Evolutionary conservation across 2,888 invertebrate species (phyloP), one percentile per base, ranked within the genome.

Genomic region (Pantelozetes paolii): DNA sequence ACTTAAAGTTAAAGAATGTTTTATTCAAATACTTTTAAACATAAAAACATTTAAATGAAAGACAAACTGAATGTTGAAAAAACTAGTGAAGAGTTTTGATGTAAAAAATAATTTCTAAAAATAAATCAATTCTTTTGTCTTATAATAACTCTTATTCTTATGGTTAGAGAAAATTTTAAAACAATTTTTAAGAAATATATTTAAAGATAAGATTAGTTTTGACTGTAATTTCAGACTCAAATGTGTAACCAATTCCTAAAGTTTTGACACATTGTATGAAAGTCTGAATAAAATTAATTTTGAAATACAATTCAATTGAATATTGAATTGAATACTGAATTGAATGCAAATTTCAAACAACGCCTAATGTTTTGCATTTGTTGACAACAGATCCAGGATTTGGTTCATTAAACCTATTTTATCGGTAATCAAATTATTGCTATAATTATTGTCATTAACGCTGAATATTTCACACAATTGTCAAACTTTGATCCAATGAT

Each of bases 91-190:
- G n/a, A n/a, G n/a, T n/a, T n/a, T n/a, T n/a, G n/a, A n/a, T n/a
- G 20, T n/a, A 50, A 20, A n/a, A 50, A 50, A 50, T 50, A n/a
- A 50, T 50, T 50, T 50, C 50, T 50, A 50, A 20, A 50, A 50
- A 50, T 50, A 50, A 50, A 3, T 50, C 9, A n/a, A 50, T 50
- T 50, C 50, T 50, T 50, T 50, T 50, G 50, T 50, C 50, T 50
- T 50, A n/a, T n/a, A n/a, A n/a, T n/a, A n/a, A n/a, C n/a, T n/a
- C 5, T 5, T 50, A 50, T n/a, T 50, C 50, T 50, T n/a, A 5
- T n/a, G 45, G 2, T 18, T 2, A 45, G 15, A 13, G 2, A 9
- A 45, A 45, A 13, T 13, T 45, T 5, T 9, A 45, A 9, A 45
- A 45, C 45, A n/a, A n/a, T n/a, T n/a, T n/a, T n/a, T n/a, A n/a